Base-by-base conservation (phyloP, 2,888 invertebrate species). In the Ctenicera cuprea region DNA sequence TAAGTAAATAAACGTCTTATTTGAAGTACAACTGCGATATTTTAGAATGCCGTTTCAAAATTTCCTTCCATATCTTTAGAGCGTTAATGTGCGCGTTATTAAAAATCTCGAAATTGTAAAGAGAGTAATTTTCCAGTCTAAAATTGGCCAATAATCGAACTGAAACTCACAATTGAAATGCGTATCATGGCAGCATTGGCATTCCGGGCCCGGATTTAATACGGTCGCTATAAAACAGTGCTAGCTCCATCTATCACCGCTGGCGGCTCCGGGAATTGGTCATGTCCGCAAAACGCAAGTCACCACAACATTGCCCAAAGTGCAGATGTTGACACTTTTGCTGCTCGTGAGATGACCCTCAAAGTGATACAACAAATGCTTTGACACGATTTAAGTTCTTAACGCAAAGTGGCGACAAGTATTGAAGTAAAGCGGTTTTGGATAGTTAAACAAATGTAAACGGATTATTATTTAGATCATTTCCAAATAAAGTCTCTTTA, bases 121-220 rank as follows among this genome's bases (percentile, higher is more conserved):
- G 64, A 73, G 73, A 59, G 67, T 71, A 71, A 71, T 69, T 77
- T 73, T 71, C 69, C 66, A 64, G 63, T 71, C 68, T 72, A 75
- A 76, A 74, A 75, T 76, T 70, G 74, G 63, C 74, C 73, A 71
- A 74, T 74, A 77, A 77, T 77, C 63, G 77, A 74, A 74, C 73
- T 70, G 67, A 72, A 74, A 74, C 71, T 76, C 82, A 86, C 86
- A 86, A 86, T 86, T 85, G 86, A 86, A 86, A 84, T 83, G 86
- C 86, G 80, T 82, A 85, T 86, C 86, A 86, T 85, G 84, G 81
- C 81, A 75, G 77, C 82, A 85, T 86, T 86, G 85, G 84, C 85
- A 86, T 86, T 86, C 86, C 85, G 83, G 82, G 80, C 83, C 82
- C 82, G 83, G 84, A 85, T 85, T 85, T 84, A 84, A 85, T 84